Percentiles rank a stretch among this genome's conserved stretches.
Evolutionary conservation across 1,140 invertebrate species (phyloP).

Genomic region (Drosophila orena): DNA sequence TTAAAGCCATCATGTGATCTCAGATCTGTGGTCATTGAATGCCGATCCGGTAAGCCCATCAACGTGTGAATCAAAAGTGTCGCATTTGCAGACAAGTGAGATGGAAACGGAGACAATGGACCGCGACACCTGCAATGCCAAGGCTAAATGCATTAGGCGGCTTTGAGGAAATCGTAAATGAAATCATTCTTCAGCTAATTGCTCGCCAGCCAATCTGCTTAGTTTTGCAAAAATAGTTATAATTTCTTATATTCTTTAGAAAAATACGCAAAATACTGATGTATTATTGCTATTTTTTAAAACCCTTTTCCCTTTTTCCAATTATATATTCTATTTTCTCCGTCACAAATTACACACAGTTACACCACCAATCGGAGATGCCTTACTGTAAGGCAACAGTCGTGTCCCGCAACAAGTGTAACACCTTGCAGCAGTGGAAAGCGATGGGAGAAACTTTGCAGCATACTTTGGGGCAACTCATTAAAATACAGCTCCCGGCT

Average conservation of each 20-base stretch:
- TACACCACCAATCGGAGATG: not conserved
- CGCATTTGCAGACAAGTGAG: conserved; percentile 34
- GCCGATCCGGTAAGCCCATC: conserved; percentile 9
- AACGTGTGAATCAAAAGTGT: conserved; percentile 48
- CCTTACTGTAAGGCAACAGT: conserved; percentile 27
- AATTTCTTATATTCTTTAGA: not conserved
- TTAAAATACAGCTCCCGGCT: not conserved
- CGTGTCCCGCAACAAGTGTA: not conserved
- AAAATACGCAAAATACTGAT: too few species aligned
- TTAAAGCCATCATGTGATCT: conserved; percentile 40
- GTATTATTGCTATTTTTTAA: too few species aligned
- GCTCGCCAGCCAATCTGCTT: not conserved
- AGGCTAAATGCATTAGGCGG: conserved; percentile 36
- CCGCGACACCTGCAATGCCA: conserved; percentile 24
- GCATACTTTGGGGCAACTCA: conserved; percentile 63
- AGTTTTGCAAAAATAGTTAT: not conserved
- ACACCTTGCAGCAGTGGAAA: not conserved
- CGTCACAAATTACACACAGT: too few species aligned
- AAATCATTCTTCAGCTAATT: not conserved
- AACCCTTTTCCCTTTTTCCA: too few species aligned
- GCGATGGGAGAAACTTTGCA: conserved; percentile 6
- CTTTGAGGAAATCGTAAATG: conserved; percentile 1
- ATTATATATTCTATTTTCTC: too few species aligned
- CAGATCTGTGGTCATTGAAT: conserved; percentile 23
- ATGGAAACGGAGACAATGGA: conserved; percentile 34